Evolutionary conservation across 2,113 vertebrate species (phyloP), one percentile per base, ranked within the genome.

Genomic region (Oncorhynchus tshawytscha): DNA sequence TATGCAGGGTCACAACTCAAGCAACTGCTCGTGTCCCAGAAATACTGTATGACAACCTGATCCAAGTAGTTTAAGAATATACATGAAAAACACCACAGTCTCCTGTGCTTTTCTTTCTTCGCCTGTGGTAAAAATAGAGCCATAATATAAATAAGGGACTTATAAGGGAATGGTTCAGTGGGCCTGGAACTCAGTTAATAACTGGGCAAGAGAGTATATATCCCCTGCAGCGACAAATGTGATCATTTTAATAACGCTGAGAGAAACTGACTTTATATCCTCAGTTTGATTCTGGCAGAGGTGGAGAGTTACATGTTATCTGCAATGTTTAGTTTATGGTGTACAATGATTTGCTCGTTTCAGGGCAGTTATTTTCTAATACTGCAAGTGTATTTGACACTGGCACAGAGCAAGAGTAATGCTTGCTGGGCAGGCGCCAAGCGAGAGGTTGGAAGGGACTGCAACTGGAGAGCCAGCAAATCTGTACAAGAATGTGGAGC

Each of bases 401-500:
- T 91, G 83, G 88, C 85, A 87, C 85, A 83, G 90, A 92, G 89
- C 85, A 87, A 82, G 84, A 85, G 77, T 86, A 75, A 86, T 83
- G 88, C 86, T 81, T 74, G 72, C 75, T 84, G 86, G 87, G 80
- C 73, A 66, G 64, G 78, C 73, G 71, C 89, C 89, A 88, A 88
- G 86, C 83, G 84, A 88, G 88, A 91, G 84, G 75, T 85, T 84
- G 82, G 81, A 70, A 54, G 81, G 78, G 74, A 87, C 88, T 94
- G 94, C 89, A 94, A 96, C 94, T 95, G 94, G 96, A 94, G 89
- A 88, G 87, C 93, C 90, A 90, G 94, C 92, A 90, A 93, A 94
- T 94, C 95, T 89, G 89, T 81, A 79, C 89, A 96, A 95, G 97
- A 98, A 98, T 98, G 96, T 94, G 89, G 95, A 94, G 95, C 93